Conservation (phyloP, 2,113 vertebrate species). For the Canis aureus region DNA sequence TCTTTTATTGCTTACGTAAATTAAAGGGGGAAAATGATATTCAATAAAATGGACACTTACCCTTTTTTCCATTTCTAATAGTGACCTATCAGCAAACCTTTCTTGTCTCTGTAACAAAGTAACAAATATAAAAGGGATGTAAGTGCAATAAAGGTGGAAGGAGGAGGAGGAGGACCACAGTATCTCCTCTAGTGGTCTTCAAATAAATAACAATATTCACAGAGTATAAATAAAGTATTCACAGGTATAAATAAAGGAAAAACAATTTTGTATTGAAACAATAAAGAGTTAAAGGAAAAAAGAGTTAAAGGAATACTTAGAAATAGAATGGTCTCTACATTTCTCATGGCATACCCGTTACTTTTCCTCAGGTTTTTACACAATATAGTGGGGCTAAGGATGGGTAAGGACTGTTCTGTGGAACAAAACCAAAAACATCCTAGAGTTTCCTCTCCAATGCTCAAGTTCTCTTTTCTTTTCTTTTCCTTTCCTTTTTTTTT, state of each 20-base stretch:
- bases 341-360: not conserved
- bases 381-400: not conserved
- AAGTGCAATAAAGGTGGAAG: slow-evolving; percentile 10
- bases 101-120: slow-evolving; percentile 95
- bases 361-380: not conserved
- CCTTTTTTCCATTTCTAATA: slow-evolving; percentile 99
- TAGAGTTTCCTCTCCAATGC: not conserved
- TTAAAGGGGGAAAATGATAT: not conserved
- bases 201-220: not conserved
- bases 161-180: not conserved
- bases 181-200: not conserved
- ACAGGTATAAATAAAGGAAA: not conserved
- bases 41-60: slow-evolving; percentile 88
- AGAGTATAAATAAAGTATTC: not conserved
- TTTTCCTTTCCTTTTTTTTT: too few relatives aligned
- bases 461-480: not conserved
- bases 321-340: not conserved
- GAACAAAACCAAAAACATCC: not conserved
- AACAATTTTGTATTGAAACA: not conserved
- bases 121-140: slow-evolving; percentile 71
- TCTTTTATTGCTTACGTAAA: not conserved
- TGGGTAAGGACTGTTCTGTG: not conserved
- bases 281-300: not conserved
- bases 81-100: slow-evolving; percentile 97
- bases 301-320: not conserved